These are phyloP conservation scores for Melitaea cinxia DNA, from an alignment of 1,140 invertebrate species.

Conservation along the genomic window DNA sequence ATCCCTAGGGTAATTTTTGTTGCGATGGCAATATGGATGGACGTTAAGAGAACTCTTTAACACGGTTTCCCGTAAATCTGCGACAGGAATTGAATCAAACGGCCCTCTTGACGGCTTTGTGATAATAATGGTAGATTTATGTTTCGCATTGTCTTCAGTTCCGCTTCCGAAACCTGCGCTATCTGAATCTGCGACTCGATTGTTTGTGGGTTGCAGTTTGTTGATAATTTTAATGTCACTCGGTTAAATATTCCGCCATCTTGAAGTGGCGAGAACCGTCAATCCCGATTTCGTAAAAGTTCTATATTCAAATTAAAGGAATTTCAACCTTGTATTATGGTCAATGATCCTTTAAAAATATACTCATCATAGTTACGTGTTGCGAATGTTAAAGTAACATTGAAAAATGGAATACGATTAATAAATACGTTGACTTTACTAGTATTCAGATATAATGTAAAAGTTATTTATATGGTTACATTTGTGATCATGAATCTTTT, in stretches of 20 bases:
- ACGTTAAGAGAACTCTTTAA: constrained; percentile 29
- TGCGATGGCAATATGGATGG: constrained; percentile 18
- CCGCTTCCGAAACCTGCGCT: constrained; percentile 6
- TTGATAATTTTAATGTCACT: background rate
- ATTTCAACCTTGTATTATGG: no score
- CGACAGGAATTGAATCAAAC: constrained; percentile 65
- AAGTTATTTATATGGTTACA: background rate
- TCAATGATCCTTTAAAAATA: no score
- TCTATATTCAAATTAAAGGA: no score
- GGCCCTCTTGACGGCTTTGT: constrained; percentile 49
- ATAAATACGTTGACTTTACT: no score
- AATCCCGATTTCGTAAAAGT: no score
- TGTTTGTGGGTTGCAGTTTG: background rate
- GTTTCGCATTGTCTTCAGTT: constrained; percentile 27
- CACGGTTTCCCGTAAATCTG: constrained; percentile 50
- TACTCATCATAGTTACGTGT: no score
- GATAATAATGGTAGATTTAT: constrained; percentile 65
- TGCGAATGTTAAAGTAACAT: no score
- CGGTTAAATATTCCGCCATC: background rate
- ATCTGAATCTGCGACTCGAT: constrained; percentile 2
- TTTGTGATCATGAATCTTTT: background rate
- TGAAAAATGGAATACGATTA: no score
- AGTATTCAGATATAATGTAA: no score
- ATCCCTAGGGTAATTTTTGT: constrained; percentile 10
- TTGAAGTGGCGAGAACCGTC: no score